Evolutionary conservation across 2,797 vertebrate genomes (phyloP), one percentile per base, ranked within the genome.

Genomic region (Toxotes lorentzi): DNA sequence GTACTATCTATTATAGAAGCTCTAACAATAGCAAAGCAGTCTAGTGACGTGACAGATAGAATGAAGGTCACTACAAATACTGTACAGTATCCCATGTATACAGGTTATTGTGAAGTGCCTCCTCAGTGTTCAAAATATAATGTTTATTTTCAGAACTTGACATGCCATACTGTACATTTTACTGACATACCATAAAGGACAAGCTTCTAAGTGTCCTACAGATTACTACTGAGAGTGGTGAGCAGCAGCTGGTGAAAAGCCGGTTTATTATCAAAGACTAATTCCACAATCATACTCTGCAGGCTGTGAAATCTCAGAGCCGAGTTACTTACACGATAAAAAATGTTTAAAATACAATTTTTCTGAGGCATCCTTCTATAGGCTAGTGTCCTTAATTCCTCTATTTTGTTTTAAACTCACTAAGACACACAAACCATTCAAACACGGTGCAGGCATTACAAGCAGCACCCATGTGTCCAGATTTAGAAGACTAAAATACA

Each of bases 181-280:
- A 85, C 45, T 83, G 70, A 82, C 71, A 70, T 72, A 58, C 14
- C 32, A 61, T 60, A 47, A 73, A 73, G 62, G 48, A 71, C 27
- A 57, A 62, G 67, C 64, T 80, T 53, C 77, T 71, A 73, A 81
- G 27, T 68, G 62, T 65, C 79, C 50, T 74, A 76, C 56, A 72
- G 54, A 88, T 86, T 76, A 82, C 70, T 80, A 81, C 59, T 68
- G 75, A 86, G 81, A 83, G 79, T 81, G 38, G 50, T 69, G 78
- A 71, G 68, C 32, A 60, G 69, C 61, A 78, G 70, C 86, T 81
- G 73, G 57, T 57, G 86, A 70, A 87, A 84, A 84, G 72, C 64
- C 72, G 45, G 59, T 90, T 88, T 86, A 81, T 90, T 85, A 91
- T 89, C 79, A 92, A 84, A 93, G 84, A 79, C 68, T 43, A 86